Evolutionary conservation across 2,797 vertebrate genomes (phyloP).

Genomic region (Acipenser ruthenus): DNA sequence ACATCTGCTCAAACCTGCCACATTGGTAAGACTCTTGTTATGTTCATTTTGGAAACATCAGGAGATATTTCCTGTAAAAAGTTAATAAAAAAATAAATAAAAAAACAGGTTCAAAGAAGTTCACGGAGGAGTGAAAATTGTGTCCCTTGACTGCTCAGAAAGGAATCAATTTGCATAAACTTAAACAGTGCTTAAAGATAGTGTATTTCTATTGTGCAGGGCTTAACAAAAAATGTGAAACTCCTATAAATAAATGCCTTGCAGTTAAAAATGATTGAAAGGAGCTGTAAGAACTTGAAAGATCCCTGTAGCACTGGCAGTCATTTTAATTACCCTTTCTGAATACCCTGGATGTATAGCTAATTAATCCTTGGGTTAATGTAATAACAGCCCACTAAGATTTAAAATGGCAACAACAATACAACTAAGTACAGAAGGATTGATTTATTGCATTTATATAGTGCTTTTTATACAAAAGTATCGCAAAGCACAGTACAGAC

Average conservation of each 20-base stretch:
- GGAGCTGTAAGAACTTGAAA: not conserved
- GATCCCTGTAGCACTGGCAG: not conserved
- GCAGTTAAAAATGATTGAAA: constrained; percentile 3
- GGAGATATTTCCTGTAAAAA: no score
- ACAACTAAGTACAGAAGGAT: not conserved
- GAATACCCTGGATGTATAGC: not conserved
- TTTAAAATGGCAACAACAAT: not conserved
- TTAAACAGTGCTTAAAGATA: not conserved
- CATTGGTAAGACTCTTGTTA: no score
- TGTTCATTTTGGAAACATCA: no score
- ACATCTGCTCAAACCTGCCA: no score
- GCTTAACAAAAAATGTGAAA: not conserved
- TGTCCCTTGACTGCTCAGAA: no score
- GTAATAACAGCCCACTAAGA: not conserved
- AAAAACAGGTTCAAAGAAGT: no score
- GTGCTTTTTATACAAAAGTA: no score
- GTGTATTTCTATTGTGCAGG: not conserved
- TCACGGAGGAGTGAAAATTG: no score
- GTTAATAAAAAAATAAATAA: no score
- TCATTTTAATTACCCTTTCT: constrained; percentile 3
- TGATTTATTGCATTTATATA: not conserved
- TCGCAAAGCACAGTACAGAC: no score
- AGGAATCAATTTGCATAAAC: not conserved
- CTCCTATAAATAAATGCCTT: not conserved
- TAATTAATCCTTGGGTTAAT: constrained; percentile 2